These are phyloP conservation scores for Desoria tigrina DNA, from an alignment of 2,888 invertebrate genomes.

Conservation along the genomic window DNA sequence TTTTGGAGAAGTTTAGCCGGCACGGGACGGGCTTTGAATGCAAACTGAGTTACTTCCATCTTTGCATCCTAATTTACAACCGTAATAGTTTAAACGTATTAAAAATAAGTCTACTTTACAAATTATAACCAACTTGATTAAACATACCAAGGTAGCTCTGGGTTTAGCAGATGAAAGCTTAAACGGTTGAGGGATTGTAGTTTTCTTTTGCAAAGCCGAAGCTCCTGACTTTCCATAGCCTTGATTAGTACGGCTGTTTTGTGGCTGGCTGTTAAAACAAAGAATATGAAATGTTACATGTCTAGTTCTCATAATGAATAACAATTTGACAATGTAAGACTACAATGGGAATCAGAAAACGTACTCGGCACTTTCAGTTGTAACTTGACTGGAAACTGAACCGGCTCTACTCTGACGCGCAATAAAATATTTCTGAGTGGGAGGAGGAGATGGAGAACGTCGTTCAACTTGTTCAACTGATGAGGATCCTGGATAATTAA, in stretches of 20 bases:
- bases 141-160: neutral
- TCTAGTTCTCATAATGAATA: too few species aligned
- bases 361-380: too few species aligned
- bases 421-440: neutral
- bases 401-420: too few species aligned
- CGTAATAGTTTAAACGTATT: too few species aligned
- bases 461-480: too few species aligned
- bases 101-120: too few species aligned
- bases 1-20: conserved; percentile 31
- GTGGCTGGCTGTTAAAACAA: neutral
- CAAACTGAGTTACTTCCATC: conserved; percentile 36
- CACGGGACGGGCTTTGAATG: conserved; percentile 49
- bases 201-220: conserved; percentile 53
- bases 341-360: too few species aligned
- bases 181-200: conserved; percentile 67
- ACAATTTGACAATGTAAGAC: too few species aligned
- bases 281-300: too few species aligned
- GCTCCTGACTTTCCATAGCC: neutral
- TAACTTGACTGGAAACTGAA: too few species aligned
- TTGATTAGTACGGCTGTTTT: neutral
- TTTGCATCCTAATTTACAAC: conserved; percentile 49
- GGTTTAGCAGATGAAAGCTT: conserved; percentile 51
- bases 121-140: too few species aligned
- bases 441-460: conserved; percentile 18
- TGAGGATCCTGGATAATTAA: too few species aligned